Conservation (phyloP, 2,113 vertebrate genomes). For the Nymphicus hollandicus region DNA sequence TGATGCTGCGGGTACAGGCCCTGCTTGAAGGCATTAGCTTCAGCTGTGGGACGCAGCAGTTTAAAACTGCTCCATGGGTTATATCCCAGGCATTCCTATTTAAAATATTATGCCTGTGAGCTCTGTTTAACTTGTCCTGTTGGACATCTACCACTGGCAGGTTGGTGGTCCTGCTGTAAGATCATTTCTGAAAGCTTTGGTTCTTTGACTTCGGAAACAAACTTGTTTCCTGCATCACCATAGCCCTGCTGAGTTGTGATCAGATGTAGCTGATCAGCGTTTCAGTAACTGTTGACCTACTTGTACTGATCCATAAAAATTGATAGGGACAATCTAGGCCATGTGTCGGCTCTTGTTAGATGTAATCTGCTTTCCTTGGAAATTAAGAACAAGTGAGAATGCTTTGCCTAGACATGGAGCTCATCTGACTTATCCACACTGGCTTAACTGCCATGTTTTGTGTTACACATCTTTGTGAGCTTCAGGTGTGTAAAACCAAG, state of each 20-base stretch:
- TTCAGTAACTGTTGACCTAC: not conserved
- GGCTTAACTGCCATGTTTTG: accelerated
- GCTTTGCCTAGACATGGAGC: not conserved
- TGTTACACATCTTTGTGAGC: not conserved
- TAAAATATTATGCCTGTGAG: not conserved
- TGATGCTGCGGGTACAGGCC: not conserved
- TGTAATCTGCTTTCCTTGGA: not conserved
- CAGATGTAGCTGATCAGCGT: accelerated
- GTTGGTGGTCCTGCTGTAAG: not conserved
- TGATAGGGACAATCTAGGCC: not conserved
- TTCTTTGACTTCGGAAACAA: not conserved
- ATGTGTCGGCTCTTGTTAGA: not conserved
- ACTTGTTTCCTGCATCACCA: not conserved
- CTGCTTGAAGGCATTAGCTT: not conserved
- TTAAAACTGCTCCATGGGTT: not conserved
- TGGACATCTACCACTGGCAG: not conserved
- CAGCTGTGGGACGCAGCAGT: not conserved
- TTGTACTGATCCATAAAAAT: not conserved
- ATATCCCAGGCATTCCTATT: not conserved
- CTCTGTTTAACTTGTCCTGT: not conserved
- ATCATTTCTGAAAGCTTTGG: not conserved
- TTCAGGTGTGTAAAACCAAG: not conserved
- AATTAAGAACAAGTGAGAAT: not conserved
- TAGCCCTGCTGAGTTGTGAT: accelerated
- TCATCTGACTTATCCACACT: not conserved